Evolutionary conservation across 2,113 vertebrate species (phyloP).

Genomic region (Pygathrix nemaeus): DNA sequence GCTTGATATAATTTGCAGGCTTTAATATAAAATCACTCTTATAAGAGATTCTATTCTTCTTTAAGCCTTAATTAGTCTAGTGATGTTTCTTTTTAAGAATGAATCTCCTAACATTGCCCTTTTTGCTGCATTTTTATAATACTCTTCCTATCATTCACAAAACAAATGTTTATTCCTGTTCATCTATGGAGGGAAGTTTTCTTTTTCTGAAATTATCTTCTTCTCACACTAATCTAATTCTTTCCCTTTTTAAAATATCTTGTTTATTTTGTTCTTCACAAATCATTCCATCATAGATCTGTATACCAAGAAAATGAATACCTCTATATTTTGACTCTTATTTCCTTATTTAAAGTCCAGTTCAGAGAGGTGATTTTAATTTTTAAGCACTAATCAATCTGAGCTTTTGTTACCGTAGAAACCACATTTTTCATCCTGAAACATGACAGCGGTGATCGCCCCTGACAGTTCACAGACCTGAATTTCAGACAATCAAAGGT

Average conservation of each 20-base stretch:
- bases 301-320: not conserved
- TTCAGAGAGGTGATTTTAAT: slow-evolving; percentile 59
- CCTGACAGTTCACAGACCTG: slow-evolving; percentile 56
- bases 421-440: slow-evolving; percentile 44
- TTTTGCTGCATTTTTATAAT: not conserved
- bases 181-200: not conserved
- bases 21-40: not conserved
- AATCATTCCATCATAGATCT: not conserved
- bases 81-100: not conserved
- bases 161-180: not conserved
- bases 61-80: not conserved
- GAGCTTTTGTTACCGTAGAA: slow-evolving; percentile 44
- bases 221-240: not conserved
- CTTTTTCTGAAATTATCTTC: not conserved
- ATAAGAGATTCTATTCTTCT: not conserved
- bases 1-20: not conserved
- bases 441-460: not conserved
- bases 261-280: not conserved
- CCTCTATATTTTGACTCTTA: not conserved
- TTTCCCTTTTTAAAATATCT: not conserved
- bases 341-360: slow-evolving; percentile 26
- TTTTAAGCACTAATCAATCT: slow-evolving; percentile 48
- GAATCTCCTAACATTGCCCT: not conserved
- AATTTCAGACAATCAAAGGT: slow-evolving; percentile 62
- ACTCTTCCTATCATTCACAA: not conserved